Evolutionary conservation across 1,140 invertebrate genomes (phyloP).

Genomic region (Bradysia coprophila): DNA sequence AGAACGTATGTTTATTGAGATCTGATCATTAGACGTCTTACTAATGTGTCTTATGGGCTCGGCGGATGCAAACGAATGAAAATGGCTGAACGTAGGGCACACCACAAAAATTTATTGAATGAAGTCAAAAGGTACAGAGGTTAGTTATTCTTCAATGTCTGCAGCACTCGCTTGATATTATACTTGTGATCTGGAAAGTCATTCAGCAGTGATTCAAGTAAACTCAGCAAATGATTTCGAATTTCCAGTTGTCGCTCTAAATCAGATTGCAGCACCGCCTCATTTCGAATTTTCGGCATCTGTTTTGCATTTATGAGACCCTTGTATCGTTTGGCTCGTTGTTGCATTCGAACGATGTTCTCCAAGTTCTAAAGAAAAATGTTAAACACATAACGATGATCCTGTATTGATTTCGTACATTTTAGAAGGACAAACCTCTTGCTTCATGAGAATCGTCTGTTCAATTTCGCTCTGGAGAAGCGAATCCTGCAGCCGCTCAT

Average conservation of each 20-base stretch:
- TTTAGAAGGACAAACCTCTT: constrained; percentile 1
- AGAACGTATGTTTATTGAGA: no score
- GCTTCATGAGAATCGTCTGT: constrained; percentile 19
- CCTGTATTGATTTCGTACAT: background rate
- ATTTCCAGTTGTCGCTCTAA: constrained; percentile 27
- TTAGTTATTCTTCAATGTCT: constrained; percentile 23
- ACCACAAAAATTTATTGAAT: no score
- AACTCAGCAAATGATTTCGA: constrained; percentile 27
- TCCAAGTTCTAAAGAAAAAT: constrained; percentile 31
- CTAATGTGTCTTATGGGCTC: no score
- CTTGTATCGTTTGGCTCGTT: constrained; percentile 30
- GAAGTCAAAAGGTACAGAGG: no score
- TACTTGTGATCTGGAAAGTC: constrained; percentile 35
- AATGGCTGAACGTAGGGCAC: no score
- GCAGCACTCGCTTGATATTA: constrained; percentile 28
- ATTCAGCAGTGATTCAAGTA: constrained; percentile 29
- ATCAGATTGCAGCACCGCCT: constrained; percentile 25
- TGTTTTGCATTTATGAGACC: constrained; percentile 28
- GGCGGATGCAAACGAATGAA: no score
- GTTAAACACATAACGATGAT: constrained; percentile 2
- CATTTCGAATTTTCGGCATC: constrained; percentile 26
- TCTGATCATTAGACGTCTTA: no score
- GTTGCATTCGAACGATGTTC: constrained; percentile 35
- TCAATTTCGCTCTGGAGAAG: constrained; percentile 21
- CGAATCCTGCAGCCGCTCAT: constrained; percentile 25